A percentile compares a stretch with the other conserved stretches of the same genome.
These are phyloP conservation scores for Dolichallabes microphthalmus DNA, from an alignment of 2,113 vertebrate genomes.

Conservation along the genomic window DNA sequence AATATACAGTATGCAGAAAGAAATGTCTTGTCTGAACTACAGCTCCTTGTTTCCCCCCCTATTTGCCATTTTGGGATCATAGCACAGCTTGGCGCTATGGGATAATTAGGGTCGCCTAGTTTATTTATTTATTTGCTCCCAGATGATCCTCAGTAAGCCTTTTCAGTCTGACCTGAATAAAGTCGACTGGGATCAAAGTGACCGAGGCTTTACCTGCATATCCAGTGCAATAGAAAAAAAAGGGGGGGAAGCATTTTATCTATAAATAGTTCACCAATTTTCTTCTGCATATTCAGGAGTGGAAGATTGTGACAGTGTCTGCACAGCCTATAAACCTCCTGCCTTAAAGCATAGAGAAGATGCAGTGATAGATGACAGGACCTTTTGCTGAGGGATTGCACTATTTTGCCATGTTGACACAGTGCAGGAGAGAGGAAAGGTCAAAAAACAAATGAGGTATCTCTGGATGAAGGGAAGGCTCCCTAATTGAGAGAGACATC, in stretches of 20 bases:
- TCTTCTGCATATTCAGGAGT: slow-evolving; percentile 39
- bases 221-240: slow-evolving; percentile 40
- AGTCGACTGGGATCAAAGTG: slow-evolving; percentile 48
- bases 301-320: slow-evolving; percentile 20
- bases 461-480: background rate
- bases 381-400: slow-evolving; percentile 18
- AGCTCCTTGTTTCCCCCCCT: background rate
- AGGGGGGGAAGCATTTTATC: slow-evolving; percentile 44
- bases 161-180: slow-evolving; percentile 46
- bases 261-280: slow-evolving; percentile 58
- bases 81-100: slow-evolving; percentile 7
- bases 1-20: background rate
- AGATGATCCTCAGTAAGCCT: slow-evolving; percentile 41
- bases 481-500: slow-evolving; percentile 19
- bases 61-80: slow-evolving; percentile 21
- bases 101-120: slow-evolving; percentile 31
- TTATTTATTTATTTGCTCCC: slow-evolving; percentile 37
- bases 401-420: slow-evolving; percentile 30
- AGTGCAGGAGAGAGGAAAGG: slow-evolving; percentile 19
- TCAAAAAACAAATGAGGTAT: slow-evolving; percentile 25
- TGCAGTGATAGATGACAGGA: slow-evolving; percentile 27
- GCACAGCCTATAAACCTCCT: background rate
- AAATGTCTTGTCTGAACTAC: slow-evolving; percentile 10
- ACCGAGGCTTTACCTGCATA: slow-evolving; percentile 43
- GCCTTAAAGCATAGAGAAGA: slow-evolving; percentile 18